A percentile compares a stretch with the other conserved stretches of the same genome.
Evolutionary conservation across 2,113 vertebrate species (phyloP).

Genomic region (Plotosus lineatus): DNA sequence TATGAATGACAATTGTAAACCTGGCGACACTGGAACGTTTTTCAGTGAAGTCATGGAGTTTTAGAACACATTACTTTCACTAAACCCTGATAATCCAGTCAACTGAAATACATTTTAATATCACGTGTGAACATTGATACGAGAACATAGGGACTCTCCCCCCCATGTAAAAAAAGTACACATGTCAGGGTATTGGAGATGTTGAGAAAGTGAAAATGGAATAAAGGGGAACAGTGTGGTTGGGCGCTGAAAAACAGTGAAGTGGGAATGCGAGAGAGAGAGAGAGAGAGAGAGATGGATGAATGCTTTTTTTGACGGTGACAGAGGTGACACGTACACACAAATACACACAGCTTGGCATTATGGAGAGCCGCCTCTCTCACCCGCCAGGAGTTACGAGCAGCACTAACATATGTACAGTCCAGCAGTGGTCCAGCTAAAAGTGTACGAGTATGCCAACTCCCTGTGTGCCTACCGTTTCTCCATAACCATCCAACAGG

Average conservation of each 20-base stretch:
- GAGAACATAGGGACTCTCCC: not conserved
- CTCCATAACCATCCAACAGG: constrained; percentile 19
- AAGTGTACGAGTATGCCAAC: constrained; percentile 23
- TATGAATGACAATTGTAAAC: not conserved
- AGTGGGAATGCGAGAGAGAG: not conserved
- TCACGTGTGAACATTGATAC: not conserved
- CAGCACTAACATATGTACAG: constrained; percentile 46
- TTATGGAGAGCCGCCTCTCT: constrained; percentile 9
- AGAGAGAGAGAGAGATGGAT: not conserved
- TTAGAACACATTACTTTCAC: not conserved
- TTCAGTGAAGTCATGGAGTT: not conserved
- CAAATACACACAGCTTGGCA: not conserved
- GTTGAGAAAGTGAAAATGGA: not conserved
- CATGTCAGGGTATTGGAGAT: not conserved
- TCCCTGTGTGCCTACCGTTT: constrained; percentile 14
- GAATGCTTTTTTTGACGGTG: not conserved
- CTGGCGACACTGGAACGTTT: not conserved
- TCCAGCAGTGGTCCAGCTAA: constrained; percentile 33
- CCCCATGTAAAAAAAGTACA: not conserved
- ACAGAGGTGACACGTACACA: not conserved
- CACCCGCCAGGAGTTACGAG: constrained; percentile 43
- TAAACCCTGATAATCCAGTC: not conserved
- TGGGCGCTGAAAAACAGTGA: not conserved
- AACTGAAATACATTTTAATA: not conserved
- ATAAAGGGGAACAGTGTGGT: not conserved